Evolutionary conservation across 1,140 invertebrate species (phyloP).

Genomic region (Chrysoperla carnea): DNA sequence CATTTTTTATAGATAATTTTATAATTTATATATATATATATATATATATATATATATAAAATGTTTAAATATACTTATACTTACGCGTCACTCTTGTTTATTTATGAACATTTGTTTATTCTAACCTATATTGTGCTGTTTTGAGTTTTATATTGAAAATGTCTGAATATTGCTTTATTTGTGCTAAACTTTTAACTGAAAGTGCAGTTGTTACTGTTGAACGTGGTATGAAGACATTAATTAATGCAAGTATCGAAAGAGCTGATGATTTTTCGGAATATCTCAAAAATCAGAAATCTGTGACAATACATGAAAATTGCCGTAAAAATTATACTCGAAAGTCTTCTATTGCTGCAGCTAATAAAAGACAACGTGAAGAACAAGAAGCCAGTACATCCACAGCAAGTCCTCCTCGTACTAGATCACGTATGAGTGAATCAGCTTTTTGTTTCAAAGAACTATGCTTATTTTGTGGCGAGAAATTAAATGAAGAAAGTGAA

Average conservation of each 20-base stretch:
- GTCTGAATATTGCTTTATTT: background rate
- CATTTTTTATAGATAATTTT: too few relatives aligned
- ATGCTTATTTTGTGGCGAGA: constrained; percentile 13
- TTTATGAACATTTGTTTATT: too few relatives aligned
- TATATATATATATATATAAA: too few relatives aligned
- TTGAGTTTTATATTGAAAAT: too few relatives aligned
- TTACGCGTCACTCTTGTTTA: too few relatives aligned
- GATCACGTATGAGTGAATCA: constrained; percentile 9
- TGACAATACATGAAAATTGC: constrained; percentile 9
- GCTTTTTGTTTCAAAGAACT: constrained; percentile 11
- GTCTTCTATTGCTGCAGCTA: constrained; percentile 9
- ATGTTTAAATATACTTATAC: too few relatives aligned
- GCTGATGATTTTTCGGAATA: constrained; percentile 8
- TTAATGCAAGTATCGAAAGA: constrained; percentile 9
- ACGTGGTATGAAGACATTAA: constrained; percentile 10
- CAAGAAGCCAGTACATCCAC: constrained; percentile 6
- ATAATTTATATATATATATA: too few relatives aligned
- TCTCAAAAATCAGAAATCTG: constrained; percentile 7
- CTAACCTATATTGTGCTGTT: too few relatives aligned
- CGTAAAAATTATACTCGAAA: constrained; percentile 8
- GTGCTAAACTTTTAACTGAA: constrained; percentile 8
- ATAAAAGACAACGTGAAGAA: constrained; percentile 8
- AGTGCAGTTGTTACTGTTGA: constrained; percentile 7
- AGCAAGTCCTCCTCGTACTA: constrained; percentile 6
- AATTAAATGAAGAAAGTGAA: constrained; percentile 8